Evolutionary conservation across 2,113 vertebrate species (phyloP).

Genomic region (Ochotona curzoniae): DNA sequence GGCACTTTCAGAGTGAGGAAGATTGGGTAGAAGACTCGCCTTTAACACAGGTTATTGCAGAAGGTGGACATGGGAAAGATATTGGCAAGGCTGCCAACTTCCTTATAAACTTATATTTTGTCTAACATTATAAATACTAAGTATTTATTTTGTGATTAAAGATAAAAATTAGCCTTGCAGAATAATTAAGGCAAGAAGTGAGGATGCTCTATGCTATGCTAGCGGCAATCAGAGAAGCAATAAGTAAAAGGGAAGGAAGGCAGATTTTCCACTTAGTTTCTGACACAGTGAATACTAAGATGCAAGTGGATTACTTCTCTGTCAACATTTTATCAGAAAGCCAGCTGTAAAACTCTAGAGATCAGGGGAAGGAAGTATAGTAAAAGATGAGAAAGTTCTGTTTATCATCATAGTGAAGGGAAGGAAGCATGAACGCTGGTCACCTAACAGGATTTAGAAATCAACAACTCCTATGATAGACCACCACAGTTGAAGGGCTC

Average conservation of each 20-base stretch:
- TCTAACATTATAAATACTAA: background rate
- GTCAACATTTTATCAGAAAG: background rate
- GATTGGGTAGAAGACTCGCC: background rate
- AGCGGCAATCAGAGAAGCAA: background rate
- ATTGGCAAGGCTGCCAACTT: background rate
- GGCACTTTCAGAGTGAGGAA: background rate
- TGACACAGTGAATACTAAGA: background rate
- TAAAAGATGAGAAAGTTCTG: background rate
- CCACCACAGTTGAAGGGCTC: background rate
- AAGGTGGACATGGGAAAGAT: background rate
- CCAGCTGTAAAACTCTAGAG: background rate
- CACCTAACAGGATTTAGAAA: background rate
- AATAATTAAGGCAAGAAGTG: background rate
- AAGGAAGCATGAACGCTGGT: background rate
- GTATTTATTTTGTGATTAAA: background rate
- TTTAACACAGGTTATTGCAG: background rate
- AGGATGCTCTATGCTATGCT: background rate
- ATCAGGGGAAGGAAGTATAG: background rate
- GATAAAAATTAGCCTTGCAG: background rate
- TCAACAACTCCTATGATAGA: background rate
- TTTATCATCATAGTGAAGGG: background rate
- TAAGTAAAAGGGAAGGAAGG: background rate
- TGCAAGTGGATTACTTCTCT: background rate
- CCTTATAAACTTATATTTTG: background rate
- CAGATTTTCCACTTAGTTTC: background rate